phyloP scores from a whole-genome alignment of 2,888 invertebrate genomes.

The Cepaea hortensis region DNA sequence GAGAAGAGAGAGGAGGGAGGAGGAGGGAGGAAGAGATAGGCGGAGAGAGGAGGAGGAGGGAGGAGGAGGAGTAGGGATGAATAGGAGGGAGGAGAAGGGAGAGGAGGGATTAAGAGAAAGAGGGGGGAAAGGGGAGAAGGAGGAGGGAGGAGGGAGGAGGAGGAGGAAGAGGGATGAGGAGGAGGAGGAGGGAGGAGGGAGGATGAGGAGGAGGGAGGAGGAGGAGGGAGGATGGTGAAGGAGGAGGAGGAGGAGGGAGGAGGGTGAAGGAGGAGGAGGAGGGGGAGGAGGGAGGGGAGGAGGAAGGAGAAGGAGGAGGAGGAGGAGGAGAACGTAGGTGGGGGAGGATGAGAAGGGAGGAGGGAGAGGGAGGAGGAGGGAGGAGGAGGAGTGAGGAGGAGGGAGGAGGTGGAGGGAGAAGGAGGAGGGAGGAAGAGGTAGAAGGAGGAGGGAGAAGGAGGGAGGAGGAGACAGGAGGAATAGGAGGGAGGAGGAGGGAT shows the following conservation, averaged over 20 bases:
- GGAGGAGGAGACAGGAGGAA: too few species aligned
- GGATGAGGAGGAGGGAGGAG: not conserved
- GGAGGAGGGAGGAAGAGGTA: conserved; percentile 46
- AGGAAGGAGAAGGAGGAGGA: conserved; percentile 42
- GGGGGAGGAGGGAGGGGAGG: conserved; percentile 41
- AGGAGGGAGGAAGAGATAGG: too few species aligned
- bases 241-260: not conserved
- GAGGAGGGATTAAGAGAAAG: too few species aligned
- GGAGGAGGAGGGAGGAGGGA: not conserved
- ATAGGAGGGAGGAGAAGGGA: too few species aligned
- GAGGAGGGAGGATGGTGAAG: not conserved
- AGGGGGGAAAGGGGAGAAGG: not conserved
- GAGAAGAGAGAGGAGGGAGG: too few species aligned
- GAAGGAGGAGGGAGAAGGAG: too few species aligned
- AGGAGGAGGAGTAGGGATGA: too few species aligned
- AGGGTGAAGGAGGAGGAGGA: conserved; percentile 33
- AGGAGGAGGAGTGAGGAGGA: conserved; percentile 49
- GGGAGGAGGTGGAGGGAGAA: conserved; percentile 46
- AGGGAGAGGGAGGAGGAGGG: conserved; percentile 47
- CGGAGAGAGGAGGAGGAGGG: too few species aligned
- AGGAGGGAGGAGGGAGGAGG: not conserved
- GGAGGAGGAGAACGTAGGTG: conserved; percentile 42
- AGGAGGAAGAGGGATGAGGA: not conserved
- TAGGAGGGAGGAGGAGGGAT: too few species aligned
- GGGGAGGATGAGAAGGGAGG: too few species aligned